phyloP scores from a whole-genome alignment of 2,797 vertebrate species.

The Halcyon chelicuti region DNA sequence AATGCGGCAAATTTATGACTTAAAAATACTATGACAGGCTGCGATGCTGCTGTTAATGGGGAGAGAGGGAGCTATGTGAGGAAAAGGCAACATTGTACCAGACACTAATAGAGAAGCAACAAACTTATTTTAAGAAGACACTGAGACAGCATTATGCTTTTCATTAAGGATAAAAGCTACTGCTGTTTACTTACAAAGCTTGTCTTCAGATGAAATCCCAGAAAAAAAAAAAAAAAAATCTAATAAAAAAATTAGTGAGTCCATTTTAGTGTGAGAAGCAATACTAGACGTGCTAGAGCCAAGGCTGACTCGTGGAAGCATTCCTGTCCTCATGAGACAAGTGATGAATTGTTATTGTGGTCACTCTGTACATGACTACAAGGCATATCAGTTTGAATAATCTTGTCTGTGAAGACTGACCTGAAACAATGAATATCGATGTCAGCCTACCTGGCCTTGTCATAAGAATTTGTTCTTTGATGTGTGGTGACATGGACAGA shows the following conservation, averaged over 20 bases:
- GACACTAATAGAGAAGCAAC: neutral
- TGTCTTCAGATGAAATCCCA: neutral
- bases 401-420: neutral
- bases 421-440: neutral
- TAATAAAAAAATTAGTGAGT: neutral
- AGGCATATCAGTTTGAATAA: neutral
- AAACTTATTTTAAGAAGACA: neutral
- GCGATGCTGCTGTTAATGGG: neutral
- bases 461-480: neutral
- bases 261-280: neutral
- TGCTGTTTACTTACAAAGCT: neutral
- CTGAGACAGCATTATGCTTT: neutral
- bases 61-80: neutral
- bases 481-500: neutral
- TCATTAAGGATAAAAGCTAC: neutral
- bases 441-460: neutral
- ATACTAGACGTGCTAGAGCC: neutral
- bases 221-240: too few species aligned
- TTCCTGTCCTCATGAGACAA: neutral
- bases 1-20: neutral
- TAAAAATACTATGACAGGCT: neutral
- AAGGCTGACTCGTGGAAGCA: fast-evolving
- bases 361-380: neutral
- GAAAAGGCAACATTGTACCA: neutral
- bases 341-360: neutral